These are phyloP conservation scores for Prenolepis imparis DNA, from an alignment of 2,888 invertebrate species.

Conservation along the genomic window DNA sequence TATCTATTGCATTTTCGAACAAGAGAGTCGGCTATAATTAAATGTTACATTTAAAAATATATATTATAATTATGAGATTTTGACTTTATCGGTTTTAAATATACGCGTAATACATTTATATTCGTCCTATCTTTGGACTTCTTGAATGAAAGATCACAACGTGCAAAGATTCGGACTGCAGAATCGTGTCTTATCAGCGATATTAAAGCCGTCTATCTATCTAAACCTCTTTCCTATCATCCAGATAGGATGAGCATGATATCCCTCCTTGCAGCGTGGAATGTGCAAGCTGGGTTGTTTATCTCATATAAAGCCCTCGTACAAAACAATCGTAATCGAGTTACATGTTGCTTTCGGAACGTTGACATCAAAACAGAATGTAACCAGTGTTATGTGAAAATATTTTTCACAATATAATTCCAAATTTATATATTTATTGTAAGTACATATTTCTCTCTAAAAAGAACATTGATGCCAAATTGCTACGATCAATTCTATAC, in stretches of 20 bases:
- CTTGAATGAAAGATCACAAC: neutral
- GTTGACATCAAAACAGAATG: conserved; percentile 26
- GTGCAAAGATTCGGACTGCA: conserved; percentile 14
- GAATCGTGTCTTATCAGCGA: conserved; percentile 59
- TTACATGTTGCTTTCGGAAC: conserved; percentile 16
- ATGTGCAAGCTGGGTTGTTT: conserved; percentile 53
- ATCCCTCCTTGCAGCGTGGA: conserved; percentile 30
- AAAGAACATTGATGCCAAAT: neutral
- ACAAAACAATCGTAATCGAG: conserved; percentile 25
- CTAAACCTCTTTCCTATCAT: conserved; percentile 42
- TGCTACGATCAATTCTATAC: neutral
- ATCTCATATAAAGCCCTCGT: conserved; percentile 12
- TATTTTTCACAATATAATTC: neutral
- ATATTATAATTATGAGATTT: neutral
- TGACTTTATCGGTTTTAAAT: neutral
- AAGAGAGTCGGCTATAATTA: neutral
- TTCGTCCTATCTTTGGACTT: neutral
- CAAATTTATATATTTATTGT: neutral
- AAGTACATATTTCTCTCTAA: neutral
- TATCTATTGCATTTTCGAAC: neutral
- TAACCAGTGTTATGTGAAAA: neutral
- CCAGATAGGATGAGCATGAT: conserved; percentile 25
- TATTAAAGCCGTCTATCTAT: conserved; percentile 43
- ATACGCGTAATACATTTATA: too few species aligned
- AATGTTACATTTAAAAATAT: neutral